Conservation (phyloP, 2,888 invertebrate species). For the Nesidiocoris tenuis region DNA sequence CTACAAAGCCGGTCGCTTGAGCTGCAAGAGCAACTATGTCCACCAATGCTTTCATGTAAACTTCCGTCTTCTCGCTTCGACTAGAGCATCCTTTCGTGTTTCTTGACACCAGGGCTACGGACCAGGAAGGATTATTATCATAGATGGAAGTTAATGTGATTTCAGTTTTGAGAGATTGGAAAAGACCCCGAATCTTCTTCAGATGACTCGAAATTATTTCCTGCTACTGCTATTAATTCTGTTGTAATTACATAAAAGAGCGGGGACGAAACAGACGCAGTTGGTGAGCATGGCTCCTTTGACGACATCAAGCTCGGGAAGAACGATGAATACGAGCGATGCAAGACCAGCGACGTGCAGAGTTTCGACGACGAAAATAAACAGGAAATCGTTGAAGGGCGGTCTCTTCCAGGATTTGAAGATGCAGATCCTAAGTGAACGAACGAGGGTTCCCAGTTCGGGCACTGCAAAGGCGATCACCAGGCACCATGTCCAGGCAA, state of each 20-base stretch:
- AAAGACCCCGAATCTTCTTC: no score
- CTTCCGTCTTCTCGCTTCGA: constrained; percentile 52
- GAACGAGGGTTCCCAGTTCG: constrained; percentile 81
- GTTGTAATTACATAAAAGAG: constrained; percentile 56
- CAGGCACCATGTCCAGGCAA: constrained; percentile 91
- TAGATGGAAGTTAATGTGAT: no score
- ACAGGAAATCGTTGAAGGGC: constrained; percentile 63
- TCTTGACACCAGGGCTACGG: constrained; percentile 73
- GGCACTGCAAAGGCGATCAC: constrained; percentile 85
- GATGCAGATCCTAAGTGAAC: constrained; percentile 82
- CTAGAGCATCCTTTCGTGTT: constrained; percentile 67
- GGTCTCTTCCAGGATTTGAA: constrained; percentile 85
- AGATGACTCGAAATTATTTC: background rate
- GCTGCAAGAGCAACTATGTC: constrained; percentile 84
- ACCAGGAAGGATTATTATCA: no score
- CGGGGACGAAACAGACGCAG: constrained; percentile 90
- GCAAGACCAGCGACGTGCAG: constrained; percentile 85
- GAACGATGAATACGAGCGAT: constrained; percentile 79
- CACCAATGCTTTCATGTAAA: constrained; percentile 65
- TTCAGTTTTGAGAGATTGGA: no score
- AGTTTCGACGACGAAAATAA: constrained; percentile 80
- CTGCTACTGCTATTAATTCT: background rate
- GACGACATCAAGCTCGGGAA: constrained; percentile 90
- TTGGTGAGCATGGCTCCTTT: constrained; percentile 96
- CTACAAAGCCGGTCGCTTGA: constrained; percentile 86